Percentiles rank a stretch among this genome's conserved stretches.
phyloP scores from a whole-genome alignment of 2,113 vertebrate species.

The Myiozetetes cayanensis region DNA sequence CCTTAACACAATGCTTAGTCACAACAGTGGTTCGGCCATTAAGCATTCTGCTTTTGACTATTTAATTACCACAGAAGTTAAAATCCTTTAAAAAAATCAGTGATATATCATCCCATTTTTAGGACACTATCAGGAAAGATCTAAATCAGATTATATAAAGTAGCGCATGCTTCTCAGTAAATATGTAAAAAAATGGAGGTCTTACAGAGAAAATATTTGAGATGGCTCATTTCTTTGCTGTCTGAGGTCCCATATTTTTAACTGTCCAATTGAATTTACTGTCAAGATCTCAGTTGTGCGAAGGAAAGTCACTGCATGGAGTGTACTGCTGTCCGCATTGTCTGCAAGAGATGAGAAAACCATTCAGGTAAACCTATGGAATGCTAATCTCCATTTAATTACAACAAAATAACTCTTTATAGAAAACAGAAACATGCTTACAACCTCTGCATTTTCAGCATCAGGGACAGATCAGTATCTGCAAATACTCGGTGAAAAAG shows the following conservation, averaged over 20 bases:
- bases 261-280: constrained; percentile 96
- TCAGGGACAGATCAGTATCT: neutral
- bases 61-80: neutral
- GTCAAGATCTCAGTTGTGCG: constrained; percentile 93
- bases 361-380: neutral
- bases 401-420: neutral
- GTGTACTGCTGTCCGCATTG: constrained; percentile 95
- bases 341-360: constrained; percentile 73
- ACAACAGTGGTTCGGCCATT: neutral
- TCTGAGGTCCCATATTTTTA: constrained; percentile 96
- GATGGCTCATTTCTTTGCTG: constrained; percentile 89
- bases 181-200: neutral
- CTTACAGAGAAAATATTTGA: constrained; percentile 93
- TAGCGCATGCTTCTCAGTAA: neutral
- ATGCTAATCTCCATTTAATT: neutral
- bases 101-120: neutral
- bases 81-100: neutral
- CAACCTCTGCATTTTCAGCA: neutral
- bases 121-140: neutral
- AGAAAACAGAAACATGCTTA: neutral
- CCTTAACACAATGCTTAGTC: neutral
- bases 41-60: neutral
- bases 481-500: neutral
- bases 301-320: constrained; percentile 92
- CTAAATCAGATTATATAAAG: neutral